Evolutionary conservation across 2,888 invertebrate genomes (phyloP), one percentile per base, ranked within the genome.

Genomic region (Odontothrips loti): DNA sequence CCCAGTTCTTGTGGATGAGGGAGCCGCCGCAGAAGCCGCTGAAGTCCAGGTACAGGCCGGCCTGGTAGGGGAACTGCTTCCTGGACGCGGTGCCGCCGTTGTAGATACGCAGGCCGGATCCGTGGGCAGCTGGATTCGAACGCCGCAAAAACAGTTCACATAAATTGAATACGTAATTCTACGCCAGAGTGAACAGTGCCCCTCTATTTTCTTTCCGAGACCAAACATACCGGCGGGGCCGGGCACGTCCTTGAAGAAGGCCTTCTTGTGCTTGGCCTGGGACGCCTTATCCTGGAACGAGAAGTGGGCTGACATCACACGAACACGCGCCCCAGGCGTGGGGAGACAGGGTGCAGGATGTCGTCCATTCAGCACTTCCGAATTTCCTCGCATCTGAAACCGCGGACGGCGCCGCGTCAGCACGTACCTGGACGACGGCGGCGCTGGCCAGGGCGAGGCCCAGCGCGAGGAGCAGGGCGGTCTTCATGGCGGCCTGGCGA

Each of bases 1-100:
- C 90, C 96, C 96, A 96, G 82, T 92, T 90, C 0, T 93, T 92
- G 83, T 95, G 93, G 81, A 97, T 93, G 80, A 97, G 90, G 12
- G 96, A 96, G 0, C 95, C 96, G 0, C 96, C 97, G 86, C 97
- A 97, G 68, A 75, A 75, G 23, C 12, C 68, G 27, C 2, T 27
- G 23, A 27, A 27, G 68, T 83, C 80, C 23, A 75, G 8, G 68
- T 75, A 75, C 23, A 75, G 9, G 23, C 23, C 68, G 27, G 68
- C 68, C 68, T 75, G 68, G 68, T 27, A 75, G 23, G 68, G 68
- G 68, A 75, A 75, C 68, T 75, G 68, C 68, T 1, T 75, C 68
- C 68, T 75, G 23, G 68, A 11, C 23, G 68, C 68, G 23, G 9
- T 27, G 27, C 12, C 68, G 23, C 68, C 68, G 68, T 75, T 75